A percentile compares a stretch with the other conserved stretches of the same genome.
These are phyloP conservation scores for Cotesia congregata DNA, from an alignment of 2,888 invertebrate species.

Conservation along the genomic window DNA sequence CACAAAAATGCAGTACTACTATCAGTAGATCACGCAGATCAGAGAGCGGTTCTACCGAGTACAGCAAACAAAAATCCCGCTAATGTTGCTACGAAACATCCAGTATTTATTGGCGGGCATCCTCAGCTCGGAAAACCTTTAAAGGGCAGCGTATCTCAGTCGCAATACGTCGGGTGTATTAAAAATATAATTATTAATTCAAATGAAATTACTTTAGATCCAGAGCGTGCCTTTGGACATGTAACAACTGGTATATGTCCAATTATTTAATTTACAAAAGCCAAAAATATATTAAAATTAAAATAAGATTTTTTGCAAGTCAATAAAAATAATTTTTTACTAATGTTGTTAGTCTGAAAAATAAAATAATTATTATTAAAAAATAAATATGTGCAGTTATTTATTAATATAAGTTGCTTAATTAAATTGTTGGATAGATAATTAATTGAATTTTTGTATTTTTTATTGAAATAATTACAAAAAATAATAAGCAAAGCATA, in stretches of 20 bases:
- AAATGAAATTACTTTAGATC: constrained; percentile 72
- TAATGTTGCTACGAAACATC: constrained; percentile 85
- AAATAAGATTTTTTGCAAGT: constrained; percentile 32
- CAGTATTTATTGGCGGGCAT: constrained; percentile 93
- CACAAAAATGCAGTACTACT: constrained; percentile 91
- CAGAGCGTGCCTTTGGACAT: constrained; percentile 78
- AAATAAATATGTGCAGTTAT: constrained; percentile 1
- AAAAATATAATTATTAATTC: constrained; percentile 77
- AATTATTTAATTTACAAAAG: constrained; percentile 73
- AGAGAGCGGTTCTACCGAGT: constrained; percentile 80
- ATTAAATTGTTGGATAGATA: neutral
- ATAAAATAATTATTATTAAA: constrained; percentile 23
- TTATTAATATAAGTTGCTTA: neutral
- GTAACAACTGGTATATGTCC: constrained; percentile 87
- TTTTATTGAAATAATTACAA: constrained; percentile 1
- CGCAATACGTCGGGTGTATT: constrained; percentile 86
- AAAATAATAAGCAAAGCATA: constrained; percentile 1
- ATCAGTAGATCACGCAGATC: constrained; percentile 89
- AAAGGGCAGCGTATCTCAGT: constrained; percentile 79
- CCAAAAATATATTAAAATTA: constrained; percentile 25
- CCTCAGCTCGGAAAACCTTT: constrained; percentile 72
- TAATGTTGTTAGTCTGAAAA: neutral
- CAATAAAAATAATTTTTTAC: neutral
- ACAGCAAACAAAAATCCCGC: constrained; percentile 77
- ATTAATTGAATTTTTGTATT: neutral